These are phyloP conservation scores for Latrodectus hesperus DNA, from an alignment of 2,888 invertebrate species.

Conservation along the genomic window DNA sequence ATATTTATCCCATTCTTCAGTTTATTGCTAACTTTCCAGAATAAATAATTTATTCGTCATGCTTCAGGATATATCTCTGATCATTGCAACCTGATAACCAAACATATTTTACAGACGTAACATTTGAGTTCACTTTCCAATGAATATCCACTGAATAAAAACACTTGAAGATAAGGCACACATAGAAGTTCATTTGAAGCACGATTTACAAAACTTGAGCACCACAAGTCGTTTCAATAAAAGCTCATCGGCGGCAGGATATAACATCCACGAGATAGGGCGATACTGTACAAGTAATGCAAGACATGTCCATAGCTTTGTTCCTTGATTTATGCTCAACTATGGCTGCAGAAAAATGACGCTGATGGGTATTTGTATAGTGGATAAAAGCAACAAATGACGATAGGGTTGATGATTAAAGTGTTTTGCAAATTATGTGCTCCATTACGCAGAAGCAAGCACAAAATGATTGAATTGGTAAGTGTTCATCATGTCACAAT, in stretches of 20 bases:
- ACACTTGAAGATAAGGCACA: slow-evolving; percentile 69
- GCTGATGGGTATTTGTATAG: not conserved
- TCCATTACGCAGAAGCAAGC: not conserved
- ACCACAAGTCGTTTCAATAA: slow-evolving; percentile 67
- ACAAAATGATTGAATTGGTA: not conserved
- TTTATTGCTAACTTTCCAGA: slow-evolving; percentile 38
- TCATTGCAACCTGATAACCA: not conserved
- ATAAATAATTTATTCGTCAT: slow-evolving; percentile 5
- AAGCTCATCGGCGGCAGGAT: slow-evolving; percentile 68
- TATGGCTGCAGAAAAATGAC: not conserved
- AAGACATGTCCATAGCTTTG: not conserved
- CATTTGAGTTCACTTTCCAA: slow-evolving; percentile 11
- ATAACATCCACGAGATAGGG: slow-evolving; percentile 61
- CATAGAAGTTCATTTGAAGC: slow-evolving; percentile 63
- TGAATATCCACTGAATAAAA: slow-evolving; percentile 57
- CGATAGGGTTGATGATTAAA: not conserved
- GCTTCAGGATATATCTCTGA: slow-evolving; percentile 2
- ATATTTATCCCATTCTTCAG: not conserved
- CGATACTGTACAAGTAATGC: slow-evolving; percentile 22
- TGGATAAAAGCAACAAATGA: not conserved
- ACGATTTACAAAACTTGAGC: slow-evolving; percentile 68
- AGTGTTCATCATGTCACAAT: not conserved
- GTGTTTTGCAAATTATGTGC: not conserved
- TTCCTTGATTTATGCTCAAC: not conserved
- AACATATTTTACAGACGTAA: not conserved